Conservation (phyloP, 64 coral and sea anemone genomes). For the Montipora efflorescens region DNA sequence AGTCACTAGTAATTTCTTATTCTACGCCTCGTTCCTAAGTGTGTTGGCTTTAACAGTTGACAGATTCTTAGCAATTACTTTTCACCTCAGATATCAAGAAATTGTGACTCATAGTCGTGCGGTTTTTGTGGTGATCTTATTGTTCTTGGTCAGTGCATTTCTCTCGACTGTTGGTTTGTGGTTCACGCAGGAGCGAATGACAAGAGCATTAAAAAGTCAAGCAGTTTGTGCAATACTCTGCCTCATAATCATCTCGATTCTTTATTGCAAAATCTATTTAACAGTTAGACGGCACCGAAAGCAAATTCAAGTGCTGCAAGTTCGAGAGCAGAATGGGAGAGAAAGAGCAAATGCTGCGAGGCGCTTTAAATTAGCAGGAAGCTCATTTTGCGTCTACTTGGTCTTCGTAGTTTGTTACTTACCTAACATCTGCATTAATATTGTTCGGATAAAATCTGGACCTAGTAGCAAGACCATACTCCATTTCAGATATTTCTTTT, state of each 20-base stretch:
- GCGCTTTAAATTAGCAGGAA: neutral
- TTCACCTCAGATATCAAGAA: slow-evolving; percentile 25
- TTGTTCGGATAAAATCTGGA: neutral
- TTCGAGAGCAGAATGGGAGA: neutral
- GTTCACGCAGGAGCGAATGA: neutral
- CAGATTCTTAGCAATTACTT: neutral
- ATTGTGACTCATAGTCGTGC: neutral
- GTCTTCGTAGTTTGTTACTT: neutral
- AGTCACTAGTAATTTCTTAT: too few species aligned
- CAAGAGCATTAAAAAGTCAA: too few species aligned
- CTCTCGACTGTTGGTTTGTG: neutral
- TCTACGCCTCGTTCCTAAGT: neutral
- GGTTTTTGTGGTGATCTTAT: neutral
- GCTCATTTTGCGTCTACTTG: neutral
- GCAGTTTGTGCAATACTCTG: neutral
- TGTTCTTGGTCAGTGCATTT: neutral
- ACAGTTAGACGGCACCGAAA: neutral
- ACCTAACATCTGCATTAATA: neutral
- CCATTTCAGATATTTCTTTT: neutral
- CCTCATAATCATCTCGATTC: neutral
- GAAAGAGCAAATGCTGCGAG: neutral
- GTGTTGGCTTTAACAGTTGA: neutral
- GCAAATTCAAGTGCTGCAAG: neutral
- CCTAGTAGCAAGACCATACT: neutral
- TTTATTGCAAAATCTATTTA: neutral